Evolutionary conservation across 2,888 invertebrate species (phyloP), one percentile per base, ranked within the genome.

Genomic region (Tortricodes alternella): DNA sequence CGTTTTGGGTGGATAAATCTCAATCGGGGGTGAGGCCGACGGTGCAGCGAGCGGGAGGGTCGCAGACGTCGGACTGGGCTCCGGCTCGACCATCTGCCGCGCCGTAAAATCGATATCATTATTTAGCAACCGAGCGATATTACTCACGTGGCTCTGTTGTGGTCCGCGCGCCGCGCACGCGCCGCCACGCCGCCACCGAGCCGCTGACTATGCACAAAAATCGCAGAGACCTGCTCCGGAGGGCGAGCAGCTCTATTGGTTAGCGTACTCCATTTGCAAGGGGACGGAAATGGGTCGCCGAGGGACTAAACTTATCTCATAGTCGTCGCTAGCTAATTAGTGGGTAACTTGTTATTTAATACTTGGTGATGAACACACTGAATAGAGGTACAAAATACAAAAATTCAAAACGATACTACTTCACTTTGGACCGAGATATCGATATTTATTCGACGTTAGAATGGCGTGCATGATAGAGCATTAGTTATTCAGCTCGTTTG

Each of bases 1-100:
- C 76, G 78, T 84, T 88, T 85, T 74, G 83, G 82, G 80, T 76
- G 85, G 83, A 88, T 87, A 85, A 86, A 87, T 88, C 85, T 88
- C 80, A 83, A 87, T 88, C 81, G 85, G 87, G 88, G 89, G 86
- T 78, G 85, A 79, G 80, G 66, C 76, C 59, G 49, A 58, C 68
- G 68, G 76, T 68, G 76, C 74, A 74, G 74, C 72, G n/a, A n/a
- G 52, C 71, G 77, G 77, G 80, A 75, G 82, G 81, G 78, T 72
- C 73, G 71, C 76, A 79, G 81, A 78, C 77, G 71, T 74, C 74
- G 70, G 76, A 68, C 70, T 76, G 70, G 78, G 70, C 71, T 76
- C 72, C 74, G 68, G 71, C 73, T 77, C 78, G 83, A 83, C 89
- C 89, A 90, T 89, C 89, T 90, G 89, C 83, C 87, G 83, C 83